These are phyloP conservation scores for Sinonovacula constricta DNA, from an alignment of 1,140 invertebrate species.

Conservation along the genomic window DNA sequence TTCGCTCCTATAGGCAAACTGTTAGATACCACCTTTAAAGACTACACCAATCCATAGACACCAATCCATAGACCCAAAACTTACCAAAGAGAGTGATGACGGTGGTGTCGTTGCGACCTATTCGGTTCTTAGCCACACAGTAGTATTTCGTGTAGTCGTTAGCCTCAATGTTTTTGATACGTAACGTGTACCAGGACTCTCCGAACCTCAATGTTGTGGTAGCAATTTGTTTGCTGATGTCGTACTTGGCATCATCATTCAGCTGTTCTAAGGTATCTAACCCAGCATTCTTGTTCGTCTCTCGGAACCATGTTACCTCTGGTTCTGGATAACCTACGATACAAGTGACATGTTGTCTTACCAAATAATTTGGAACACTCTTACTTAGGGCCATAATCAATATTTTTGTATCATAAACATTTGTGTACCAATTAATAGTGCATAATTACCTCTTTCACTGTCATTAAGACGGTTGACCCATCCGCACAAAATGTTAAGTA, in stretches of 20 bases:
- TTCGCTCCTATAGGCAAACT: too few relatives aligned
- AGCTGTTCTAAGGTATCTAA: conserved; percentile 21
- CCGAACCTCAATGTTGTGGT: conserved; percentile 47
- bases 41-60: too few relatives aligned
- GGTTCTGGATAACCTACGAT: conserved; percentile 43
- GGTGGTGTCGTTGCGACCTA: conserved; percentile 52
- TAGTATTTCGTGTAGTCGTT: conserved; percentile 72
- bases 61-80: too few relatives aligned
- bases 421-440: too few relatives aligned
- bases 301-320: conserved; percentile 32
- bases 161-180: conserved; percentile 69
- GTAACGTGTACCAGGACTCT: conserved; percentile 42
- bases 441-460: too few relatives aligned
- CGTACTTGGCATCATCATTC: conserved; percentile 46
- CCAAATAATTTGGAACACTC: too few relatives aligned
- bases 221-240: conserved; percentile 47
- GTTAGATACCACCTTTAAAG: too few relatives aligned
- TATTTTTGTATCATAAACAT: too few relatives aligned
- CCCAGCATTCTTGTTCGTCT: conserved; percentile 13
- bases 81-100: conserved; percentile 67
- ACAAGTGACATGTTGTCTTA: too few relatives aligned
- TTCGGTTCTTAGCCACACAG: conserved; percentile 66
- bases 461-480: too few relatives aligned
- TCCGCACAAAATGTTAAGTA: too few relatives aligned
- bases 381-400: too few relatives aligned